A percentile compares a stretch with the other conserved stretches of the same genome.
Conservation (phyloP, 2,888 invertebrate species). For the Muscina levida region DNA sequence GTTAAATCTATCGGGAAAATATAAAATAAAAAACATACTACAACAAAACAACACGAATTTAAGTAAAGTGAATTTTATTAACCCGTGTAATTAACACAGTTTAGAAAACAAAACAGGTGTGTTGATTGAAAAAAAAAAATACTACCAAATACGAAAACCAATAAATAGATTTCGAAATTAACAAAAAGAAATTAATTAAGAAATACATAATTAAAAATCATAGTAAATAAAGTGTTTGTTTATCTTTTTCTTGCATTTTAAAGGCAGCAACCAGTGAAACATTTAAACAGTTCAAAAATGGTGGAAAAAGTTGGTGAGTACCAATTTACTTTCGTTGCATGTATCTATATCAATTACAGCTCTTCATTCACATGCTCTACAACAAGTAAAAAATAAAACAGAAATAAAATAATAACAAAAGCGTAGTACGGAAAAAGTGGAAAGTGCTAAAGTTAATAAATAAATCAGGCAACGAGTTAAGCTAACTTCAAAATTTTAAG, state of each 20-base stretch:
- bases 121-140: constrained; percentile 27
- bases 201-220: not conserved
- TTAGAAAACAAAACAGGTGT: constrained; percentile 33
- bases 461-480: no score
- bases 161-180: not conserved
- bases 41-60: not conserved
- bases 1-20: not conserved
- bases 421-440: no score
- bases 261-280: constrained; percentile 8
- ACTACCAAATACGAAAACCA: not conserved
- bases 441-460: no score
- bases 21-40: constrained; percentile 14
- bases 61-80: constrained; percentile 10
- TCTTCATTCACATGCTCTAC: not conserved
- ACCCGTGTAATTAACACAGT: no score
- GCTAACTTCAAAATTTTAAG: no score
- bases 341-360: not conserved
- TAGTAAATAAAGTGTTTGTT: constrained; percentile 10
- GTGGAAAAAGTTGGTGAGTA: constrained; percentile 62
- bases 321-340: not conserved
- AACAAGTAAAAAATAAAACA: no score
- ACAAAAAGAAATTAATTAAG: constrained; percentile 4
- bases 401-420: no score
- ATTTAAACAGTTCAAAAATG: constrained; percentile 41
- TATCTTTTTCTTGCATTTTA: constrained; percentile 1